Percentiles rank a stretch among this genome's conserved stretches.
Evolutionary conservation across 2,113 vertebrate species (phyloP).

Genomic region (Microcebus ravelobensis): DNA sequence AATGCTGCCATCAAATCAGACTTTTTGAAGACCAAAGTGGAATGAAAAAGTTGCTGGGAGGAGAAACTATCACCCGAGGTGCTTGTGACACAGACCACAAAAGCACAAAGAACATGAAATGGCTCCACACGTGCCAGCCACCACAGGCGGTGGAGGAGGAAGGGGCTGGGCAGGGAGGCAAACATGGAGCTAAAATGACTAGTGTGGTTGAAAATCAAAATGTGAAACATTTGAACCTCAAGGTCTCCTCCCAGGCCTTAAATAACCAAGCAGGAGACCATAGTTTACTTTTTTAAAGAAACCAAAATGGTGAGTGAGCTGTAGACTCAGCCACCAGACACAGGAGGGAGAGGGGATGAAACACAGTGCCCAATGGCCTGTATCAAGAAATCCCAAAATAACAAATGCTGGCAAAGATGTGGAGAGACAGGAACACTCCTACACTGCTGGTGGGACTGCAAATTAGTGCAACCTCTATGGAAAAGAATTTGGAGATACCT

Average conservation of each 20-base stretch:
- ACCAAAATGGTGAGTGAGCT: background rate
- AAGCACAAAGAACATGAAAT: background rate
- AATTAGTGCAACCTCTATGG: too few relatives aligned
- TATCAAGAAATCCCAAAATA: too few relatives aligned
- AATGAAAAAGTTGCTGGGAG: background rate
- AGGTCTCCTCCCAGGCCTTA: background rate
- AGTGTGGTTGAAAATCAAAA: background rate
- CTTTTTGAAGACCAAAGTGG: background rate
- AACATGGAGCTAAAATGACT: fast-evolving
- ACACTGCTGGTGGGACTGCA: too few relatives aligned
- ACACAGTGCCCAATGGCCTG: background rate
- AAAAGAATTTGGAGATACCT: too few relatives aligned
- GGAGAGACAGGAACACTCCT: too few relatives aligned
- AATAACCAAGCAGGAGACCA: background rate
- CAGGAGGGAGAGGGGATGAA: background rate
- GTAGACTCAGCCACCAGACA: background rate
- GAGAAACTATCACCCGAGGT: background rate
- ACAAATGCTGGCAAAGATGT: too few relatives aligned
- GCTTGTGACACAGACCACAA: background rate
- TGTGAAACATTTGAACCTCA: background rate
- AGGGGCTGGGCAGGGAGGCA: too few relatives aligned
- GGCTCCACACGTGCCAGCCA: background rate
- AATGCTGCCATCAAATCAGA: background rate
- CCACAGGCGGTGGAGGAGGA: background rate
- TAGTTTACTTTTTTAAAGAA: background rate